Base-by-base conservation (phyloP, 2,888 invertebrate genomes). In the Drosophila emarginata region DNA sequence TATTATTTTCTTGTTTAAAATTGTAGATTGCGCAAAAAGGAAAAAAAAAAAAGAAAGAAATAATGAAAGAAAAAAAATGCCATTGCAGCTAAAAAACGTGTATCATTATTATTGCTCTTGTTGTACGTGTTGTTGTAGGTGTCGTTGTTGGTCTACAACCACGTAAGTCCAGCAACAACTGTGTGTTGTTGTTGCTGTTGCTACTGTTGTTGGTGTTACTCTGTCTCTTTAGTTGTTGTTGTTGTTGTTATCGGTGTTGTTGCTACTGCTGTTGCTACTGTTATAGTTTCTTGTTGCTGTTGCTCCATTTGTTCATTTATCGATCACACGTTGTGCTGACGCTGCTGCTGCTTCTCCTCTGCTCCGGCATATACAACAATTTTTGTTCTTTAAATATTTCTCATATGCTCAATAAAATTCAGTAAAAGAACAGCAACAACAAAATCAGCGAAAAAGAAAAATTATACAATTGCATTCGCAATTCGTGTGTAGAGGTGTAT, bases 391-490 rank as follows among this genome's bases (percentile, higher is more conserved):
- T 2, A 40, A n/a, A 18, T 28, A 36, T 37, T n/a, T 21, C 15
- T 57, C 11, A 21, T 37, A 37, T 40, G 57, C 23, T 40, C 45
- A 59, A 32, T 23, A 32, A 23, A 53, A 61, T 53, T 51, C 58
- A 28, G 14, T 39, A 52, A 68, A 84, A 81, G 7, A 15, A 39
- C 14, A 45, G 18, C 40, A 45, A 1, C 40, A 45, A 11, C 40
- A 45, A 32, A 9, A 32, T 32, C 32, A 9, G 32, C 32, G 9
- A 32, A 32, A 23, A n/a, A 51, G 58, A 59, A 59, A 68, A 82
- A 85, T 82, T 82, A 82, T 82, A 82, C 82, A 82, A 82, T 82
- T 82, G 86, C 80, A 85, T 79, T 79, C 63, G 63, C 68, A 59
- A 71, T 60, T 64, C 54, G 64, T 64, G 64, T 70, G 70, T 63